Base-by-base conservation (phyloP, 2,113 vertebrate genomes). In the Chloroceryle aenea region DNA sequence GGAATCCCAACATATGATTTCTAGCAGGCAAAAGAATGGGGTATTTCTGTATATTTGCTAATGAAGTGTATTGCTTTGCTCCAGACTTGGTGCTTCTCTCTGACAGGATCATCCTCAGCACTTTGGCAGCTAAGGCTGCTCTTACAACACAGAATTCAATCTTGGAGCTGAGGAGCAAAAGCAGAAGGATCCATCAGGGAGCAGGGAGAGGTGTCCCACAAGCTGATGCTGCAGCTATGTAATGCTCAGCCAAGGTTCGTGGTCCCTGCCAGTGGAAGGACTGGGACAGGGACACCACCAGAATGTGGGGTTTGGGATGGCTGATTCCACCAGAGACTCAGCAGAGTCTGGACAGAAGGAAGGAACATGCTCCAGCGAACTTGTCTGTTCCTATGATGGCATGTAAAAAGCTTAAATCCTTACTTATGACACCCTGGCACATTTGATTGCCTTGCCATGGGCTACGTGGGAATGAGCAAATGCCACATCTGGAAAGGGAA, bases 201-300 rank as follows among this genome's bases (percentile, higher is more conserved):
- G 27, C 21, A 36, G 30, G 23, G 8, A 52, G 23, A 52, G 15
- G 34, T 3, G 2, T 47, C 30, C n/a, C 7, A 2, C 59, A 52
- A 69, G 32, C 23, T 0, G 7, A 77, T 32, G 23, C 56, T 67
- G 52, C 52, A 69, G 40, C 43, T 38, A 7, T 3, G 4, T 61
- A 29, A 38, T 7, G 5, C 48, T 76, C 45, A 77, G 23, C 55
- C 3, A 7, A 77, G 62, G 43, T 59, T 47, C 1, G 0, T 0
- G 0, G 5, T 64, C 19, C 18, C 53, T 47, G 40, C 26, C 2
- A 3, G 10, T 3, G 27, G 21, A n/a, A 78, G 48, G 56, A 23
- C 21, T 69, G 68, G 55, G 72, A 30, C 5, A 27, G 32, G 27
- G 40, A 14, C n/a, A 32, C 12, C 2, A 6, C n/a, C 1, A 3